A percentile compares a stretch with the other conserved stretches of the same genome.
Conservation (phyloP, 2,113 vertebrate genomes). For the Scatophagus argus region DNA sequence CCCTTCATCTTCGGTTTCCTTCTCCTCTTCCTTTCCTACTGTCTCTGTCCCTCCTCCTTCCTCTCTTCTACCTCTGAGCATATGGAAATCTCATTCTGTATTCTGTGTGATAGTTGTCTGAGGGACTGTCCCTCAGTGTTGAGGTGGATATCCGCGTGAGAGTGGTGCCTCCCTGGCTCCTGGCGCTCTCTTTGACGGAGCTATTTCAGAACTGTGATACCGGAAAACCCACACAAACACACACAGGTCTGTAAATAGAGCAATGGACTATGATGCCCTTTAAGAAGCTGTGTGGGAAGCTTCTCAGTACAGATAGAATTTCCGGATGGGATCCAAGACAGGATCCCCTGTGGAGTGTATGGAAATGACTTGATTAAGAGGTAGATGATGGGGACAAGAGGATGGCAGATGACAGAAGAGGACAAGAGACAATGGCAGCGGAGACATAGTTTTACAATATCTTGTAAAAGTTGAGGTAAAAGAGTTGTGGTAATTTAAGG, state of each 20-base stretch:
- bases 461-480: too few species aligned
- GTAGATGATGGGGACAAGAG: constrained; percentile 18
- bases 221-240: constrained; percentile 57
- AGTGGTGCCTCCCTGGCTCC: constrained; percentile 66
- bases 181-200: constrained; percentile 46
- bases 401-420: not conserved
- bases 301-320: constrained; percentile 50
- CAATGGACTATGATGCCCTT: constrained; percentile 56
- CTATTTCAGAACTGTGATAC: constrained; percentile 68
- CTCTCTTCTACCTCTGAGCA: constrained; percentile 32
- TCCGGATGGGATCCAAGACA: constrained; percentile 46
- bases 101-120: constrained; percentile 26
- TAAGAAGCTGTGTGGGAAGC: constrained; percentile 55
- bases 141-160: constrained; percentile 46
- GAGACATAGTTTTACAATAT: not conserved
- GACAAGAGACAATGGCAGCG: not conserved
- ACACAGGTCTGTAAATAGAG: constrained; percentile 62
- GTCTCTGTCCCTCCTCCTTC: constrained; percentile 28
- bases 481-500: too few species aligned
- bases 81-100: constrained; percentile 54
- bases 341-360: constrained; percentile 41
- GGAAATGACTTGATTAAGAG: constrained; percentile 39
- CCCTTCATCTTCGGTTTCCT: constrained; percentile 43
- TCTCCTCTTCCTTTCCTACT: constrained; percentile 36
- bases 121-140: constrained; percentile 16